These are phyloP conservation scores for Gryllus bimaculatus DNA, from an alignment of 1,140 invertebrate genomes.

Conservation along the genomic window DNA sequence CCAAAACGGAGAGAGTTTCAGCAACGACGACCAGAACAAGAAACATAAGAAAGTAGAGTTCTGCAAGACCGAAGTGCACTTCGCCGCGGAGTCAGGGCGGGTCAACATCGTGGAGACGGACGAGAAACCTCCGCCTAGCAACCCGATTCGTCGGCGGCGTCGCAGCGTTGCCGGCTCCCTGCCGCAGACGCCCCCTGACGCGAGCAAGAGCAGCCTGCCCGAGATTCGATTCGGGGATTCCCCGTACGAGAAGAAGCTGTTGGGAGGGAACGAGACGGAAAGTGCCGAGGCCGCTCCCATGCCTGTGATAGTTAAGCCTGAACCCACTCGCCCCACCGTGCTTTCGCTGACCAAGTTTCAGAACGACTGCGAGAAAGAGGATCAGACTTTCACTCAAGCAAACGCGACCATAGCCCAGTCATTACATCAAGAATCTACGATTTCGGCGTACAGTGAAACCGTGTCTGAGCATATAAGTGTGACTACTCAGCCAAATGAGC, in stretches of 20 bases:
- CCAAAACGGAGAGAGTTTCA: constrained; percentile 18
- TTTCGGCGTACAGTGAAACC: neutral
- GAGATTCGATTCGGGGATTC: constrained; percentile 43
- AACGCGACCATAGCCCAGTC: constrained; percentile 7
- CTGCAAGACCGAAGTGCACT: constrained; percentile 77
- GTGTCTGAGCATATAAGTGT: neutral
- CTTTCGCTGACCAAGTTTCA: neutral
- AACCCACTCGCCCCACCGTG: neutral
- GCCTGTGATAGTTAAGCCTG: neutral
- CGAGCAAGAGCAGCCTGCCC: constrained; percentile 33
- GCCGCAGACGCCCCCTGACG: constrained; percentile 19
- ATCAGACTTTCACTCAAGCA: constrained; percentile 10
- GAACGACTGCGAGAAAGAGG: constrained; percentile 10
- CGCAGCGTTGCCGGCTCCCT: neutral
- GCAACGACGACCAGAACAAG: constrained; percentile 22
- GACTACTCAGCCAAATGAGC: constrained; percentile 28
- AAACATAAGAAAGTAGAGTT: constrained; percentile 69
- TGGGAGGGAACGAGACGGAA: constrained; percentile 22
- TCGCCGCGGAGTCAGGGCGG: constrained; percentile 69
- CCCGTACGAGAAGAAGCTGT: constrained; percentile 37
- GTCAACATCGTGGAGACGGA: constrained; percentile 80
- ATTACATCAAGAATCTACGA: neutral
- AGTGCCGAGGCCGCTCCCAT: neutral
- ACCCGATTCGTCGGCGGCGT: constrained; percentile 53
- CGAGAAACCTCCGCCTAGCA: constrained; percentile 70